Conservation (phyloP, 23 tunicate species). For the Ascidia mentula region DNA sequence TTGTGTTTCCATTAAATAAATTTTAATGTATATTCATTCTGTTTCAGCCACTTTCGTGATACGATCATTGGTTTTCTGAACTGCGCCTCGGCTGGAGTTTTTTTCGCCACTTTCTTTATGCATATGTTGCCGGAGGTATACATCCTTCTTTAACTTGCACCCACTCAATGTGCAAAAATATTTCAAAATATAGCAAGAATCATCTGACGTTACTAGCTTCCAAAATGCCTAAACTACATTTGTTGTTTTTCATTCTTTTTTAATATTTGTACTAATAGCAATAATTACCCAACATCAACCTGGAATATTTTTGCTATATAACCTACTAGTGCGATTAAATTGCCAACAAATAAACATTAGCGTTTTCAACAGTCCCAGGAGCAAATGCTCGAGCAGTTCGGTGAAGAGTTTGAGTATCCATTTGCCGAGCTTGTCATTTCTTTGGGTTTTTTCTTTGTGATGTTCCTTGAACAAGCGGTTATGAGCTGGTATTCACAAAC, state of each 20-base stretch:
- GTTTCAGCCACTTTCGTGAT: slow-evolving; percentile 47
- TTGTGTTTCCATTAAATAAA: not conserved
- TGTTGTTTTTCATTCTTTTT: no score
- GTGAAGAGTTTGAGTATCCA: slow-evolving; percentile 45
- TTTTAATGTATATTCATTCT: not conserved
- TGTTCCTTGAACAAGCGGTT: slow-evolving; percentile 65
- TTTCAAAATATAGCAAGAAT: no score
- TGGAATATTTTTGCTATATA: no score
- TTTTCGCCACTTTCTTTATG: slow-evolving; percentile 67
- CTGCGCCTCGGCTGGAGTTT: slow-evolving; percentile 68
- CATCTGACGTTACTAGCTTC: no score
- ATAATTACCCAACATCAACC: no score
- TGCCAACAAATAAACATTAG: no score
- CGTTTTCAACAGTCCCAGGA: no score
- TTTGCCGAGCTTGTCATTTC: slow-evolving; percentile 60
- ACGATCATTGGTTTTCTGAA: slow-evolving; percentile 32
- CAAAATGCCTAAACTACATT: no score
- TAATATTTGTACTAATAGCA: no score
- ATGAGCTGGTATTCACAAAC: slow-evolving; percentile 34
- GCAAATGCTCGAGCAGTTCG: slow-evolving; percentile 28
- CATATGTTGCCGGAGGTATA: slow-evolving; percentile 82
- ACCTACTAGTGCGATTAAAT: no score
- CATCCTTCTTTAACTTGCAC: no score
- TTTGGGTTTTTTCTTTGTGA: slow-evolving; percentile 66
- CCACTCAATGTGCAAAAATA: no score